A percentile compares a stretch with the other conserved stretches of the same genome.
Conservation (phyloP, 2,113 vertebrate species). For the Etheostoma cragini region DNA sequence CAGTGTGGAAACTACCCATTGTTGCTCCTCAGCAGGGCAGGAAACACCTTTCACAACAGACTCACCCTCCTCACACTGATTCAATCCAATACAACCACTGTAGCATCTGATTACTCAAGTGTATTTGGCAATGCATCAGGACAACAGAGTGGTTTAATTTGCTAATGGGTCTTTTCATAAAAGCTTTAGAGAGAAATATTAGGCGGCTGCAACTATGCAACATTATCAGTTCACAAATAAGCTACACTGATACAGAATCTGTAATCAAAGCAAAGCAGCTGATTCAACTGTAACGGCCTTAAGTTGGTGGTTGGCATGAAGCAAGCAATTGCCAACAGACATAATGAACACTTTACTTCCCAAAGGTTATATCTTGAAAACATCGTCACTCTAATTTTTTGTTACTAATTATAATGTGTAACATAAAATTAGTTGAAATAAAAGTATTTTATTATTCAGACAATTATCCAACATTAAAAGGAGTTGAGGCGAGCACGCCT, state of each 20-base stretch:
- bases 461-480: background rate
- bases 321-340: background rate
- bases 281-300: background rate
- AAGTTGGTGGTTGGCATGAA: background rate
- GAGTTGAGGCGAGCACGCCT: background rate
- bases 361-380: background rate
- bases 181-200: constrained; percentile 9
- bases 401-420: background rate
- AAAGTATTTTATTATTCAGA: background rate
- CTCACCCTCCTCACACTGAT: constrained; percentile 56
- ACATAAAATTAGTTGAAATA: background rate
- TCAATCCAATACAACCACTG: constrained; percentile 43
- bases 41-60: constrained; percentile 85
- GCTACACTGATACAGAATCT: background rate
- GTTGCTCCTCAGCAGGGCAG: constrained; percentile 78
- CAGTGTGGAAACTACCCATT: constrained; percentile 82
- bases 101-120: constrained; percentile 35
- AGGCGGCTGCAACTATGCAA: background rate
- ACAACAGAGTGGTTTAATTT: constrained; percentile 18
- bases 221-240: background rate
- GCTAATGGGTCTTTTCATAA: constrained; percentile 12
- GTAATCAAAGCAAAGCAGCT: background rate
- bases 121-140: constrained; percentile 21
- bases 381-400: background rate
- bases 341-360: background rate